Evolutionary conservation across 2,797 vertebrate species (phyloP), one percentile per base, ranked within the genome.

Genomic region (Remorina albescens): DNA sequence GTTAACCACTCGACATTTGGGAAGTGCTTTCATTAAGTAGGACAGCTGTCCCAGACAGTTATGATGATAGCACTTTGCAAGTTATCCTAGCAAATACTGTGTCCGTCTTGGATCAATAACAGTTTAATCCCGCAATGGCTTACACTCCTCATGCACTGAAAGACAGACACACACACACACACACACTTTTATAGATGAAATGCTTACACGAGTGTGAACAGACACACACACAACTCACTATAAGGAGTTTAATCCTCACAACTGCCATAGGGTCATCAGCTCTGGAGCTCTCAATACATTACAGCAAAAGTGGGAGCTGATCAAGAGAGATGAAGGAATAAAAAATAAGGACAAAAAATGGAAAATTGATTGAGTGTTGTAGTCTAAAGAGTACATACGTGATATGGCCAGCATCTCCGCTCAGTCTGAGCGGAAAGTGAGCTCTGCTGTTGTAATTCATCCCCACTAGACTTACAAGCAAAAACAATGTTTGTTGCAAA

Each of bases 21-120:
- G 70, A 81, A 90, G 74, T 73, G 77, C 81, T 86, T 85, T 89
- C 84, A 91, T 91, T 87, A 88, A 79, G 84, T 85, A 66, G 47
- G 74, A 85, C 46, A 65, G 63, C 81, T 67, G 80, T 86, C 78
- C 86, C 79, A 87, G 84, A 84, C 86, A 81, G 81, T 87, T 90
- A 90, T 87, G 85, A 91, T 88, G 86, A 86, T 50, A 13, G 67
- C 75, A 84, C 85, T 86, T 87, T 90, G 74, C 70, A 56, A 74
- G 74, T 86, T 86, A 90, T 90, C 84, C 87, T 67, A 81, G 87
- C 86, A 86, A 90, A 90, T 88, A 91, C 79, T 85, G 76, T 86
- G 85, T 90, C 77, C 67, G 65, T 78, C 78, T 85, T 80, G 75
- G 88, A 90, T 89, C 88, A 89, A 89, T 89, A 88, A 87, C 67